A percentile compares a stretch with the other conserved stretches of the same genome.
phyloP scores from a whole-genome alignment of 2,797 vertebrate genomes.

The Acanthis flammea region DNA sequence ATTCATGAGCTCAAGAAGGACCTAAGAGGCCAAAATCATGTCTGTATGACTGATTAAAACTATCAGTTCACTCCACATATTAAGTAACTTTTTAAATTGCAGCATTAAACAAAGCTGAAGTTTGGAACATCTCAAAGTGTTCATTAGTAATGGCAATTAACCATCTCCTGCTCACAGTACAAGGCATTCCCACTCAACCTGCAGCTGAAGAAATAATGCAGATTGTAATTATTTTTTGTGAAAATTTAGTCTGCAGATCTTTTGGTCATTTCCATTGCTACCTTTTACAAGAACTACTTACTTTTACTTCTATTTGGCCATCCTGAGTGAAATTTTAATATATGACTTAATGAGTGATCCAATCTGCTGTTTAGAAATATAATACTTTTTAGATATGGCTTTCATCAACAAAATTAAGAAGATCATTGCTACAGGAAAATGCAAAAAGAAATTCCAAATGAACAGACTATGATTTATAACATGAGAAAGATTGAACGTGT shows the following conservation, averaged over 20 bases:
- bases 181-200: not conserved
- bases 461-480: not conserved
- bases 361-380: not conserved
- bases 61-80: not conserved
- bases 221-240: not conserved
- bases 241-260: not conserved
- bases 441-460: not conserved
- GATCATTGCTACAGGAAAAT: not conserved
- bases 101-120: not conserved
- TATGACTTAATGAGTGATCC: not conserved
- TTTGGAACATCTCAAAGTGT: not conserved
- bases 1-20: not conserved
- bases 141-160: not conserved
- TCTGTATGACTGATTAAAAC: not conserved
- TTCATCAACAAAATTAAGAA: not conserved
- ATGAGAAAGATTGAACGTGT: rapidly evolving
- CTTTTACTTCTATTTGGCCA: not conserved
- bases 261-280: not conserved
- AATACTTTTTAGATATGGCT: not conserved
- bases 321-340: not conserved
- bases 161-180: not conserved
- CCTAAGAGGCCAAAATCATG: not conserved
- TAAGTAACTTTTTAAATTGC: not conserved
- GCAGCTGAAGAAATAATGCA: not conserved
- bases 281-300: not conserved